These are phyloP conservation scores for Rhagium mordax DNA, from an alignment of 2,888 invertebrate species.

Conservation along the genomic window DNA sequence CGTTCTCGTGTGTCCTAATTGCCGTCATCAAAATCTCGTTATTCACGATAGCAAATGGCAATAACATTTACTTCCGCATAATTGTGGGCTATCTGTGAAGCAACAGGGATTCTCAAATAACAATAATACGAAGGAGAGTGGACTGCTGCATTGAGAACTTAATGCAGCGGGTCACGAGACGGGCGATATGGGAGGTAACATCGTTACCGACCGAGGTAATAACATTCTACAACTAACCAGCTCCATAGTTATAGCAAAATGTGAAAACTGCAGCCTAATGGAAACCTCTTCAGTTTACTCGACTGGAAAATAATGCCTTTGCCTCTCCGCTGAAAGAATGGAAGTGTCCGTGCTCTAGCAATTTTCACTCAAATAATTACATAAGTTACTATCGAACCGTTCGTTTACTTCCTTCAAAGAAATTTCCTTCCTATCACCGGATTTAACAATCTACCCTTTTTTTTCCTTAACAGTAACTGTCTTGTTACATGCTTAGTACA, in stretches of 20 bases:
- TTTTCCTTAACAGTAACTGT: neutral
- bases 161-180: conserved; percentile 38
- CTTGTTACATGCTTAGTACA: neutral
- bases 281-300: conserved; percentile 37
- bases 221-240: conserved; percentile 57
- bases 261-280: conserved; percentile 43
- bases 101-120: conserved; percentile 37
- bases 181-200: conserved; percentile 50
- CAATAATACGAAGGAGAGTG: conserved; percentile 36
- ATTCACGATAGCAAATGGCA: conserved; percentile 50
- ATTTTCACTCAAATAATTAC: conserved; percentile 36
- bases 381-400: conserved; percentile 34
- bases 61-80: conserved; percentile 47
- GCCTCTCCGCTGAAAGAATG: conserved; percentile 25
- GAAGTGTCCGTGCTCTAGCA: conserved; percentile 31
- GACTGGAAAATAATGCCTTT: conserved; percentile 37
- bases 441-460: neutral
- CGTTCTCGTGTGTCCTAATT: conserved; percentile 42
- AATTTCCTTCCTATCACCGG: conserved; percentile 26
- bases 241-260: conserved; percentile 56
- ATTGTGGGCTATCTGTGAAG: conserved; percentile 36
- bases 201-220: conserved; percentile 59
- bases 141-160: conserved; percentile 31
- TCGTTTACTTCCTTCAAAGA: conserved; percentile 26
- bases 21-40: conserved; percentile 50